Conservation (phyloP, 2,113 vertebrate species). For the Dinomys branickii region DNA sequence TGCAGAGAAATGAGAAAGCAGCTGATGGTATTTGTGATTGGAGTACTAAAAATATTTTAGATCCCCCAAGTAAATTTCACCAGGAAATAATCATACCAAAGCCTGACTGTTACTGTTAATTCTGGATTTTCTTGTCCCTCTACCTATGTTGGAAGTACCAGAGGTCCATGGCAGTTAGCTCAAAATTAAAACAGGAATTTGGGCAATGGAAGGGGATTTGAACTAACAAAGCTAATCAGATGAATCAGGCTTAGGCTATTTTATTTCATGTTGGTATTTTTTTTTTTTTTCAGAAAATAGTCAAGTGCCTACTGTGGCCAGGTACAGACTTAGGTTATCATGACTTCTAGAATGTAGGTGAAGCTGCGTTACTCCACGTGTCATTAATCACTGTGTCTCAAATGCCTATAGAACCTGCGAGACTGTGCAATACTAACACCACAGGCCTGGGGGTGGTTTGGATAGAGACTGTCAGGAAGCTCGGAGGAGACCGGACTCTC, state of each 20-base stretch:
- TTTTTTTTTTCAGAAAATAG: neutral
- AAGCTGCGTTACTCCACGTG: neutral
- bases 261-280: neutral
- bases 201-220: neutral
- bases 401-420: neutral
- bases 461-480: constrained; percentile 26
- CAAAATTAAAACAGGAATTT: constrained; percentile 40
- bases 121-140: neutral
- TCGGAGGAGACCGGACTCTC: constrained; percentile 12
- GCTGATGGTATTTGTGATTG: neutral
- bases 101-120: neutral
- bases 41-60: constrained; percentile 33
- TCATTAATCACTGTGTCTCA: constrained; percentile 13
- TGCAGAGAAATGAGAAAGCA: neutral
- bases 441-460: constrained; percentile 58
- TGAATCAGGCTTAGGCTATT: neutral
- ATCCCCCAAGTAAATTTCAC: neutral
- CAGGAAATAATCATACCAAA: neutral
- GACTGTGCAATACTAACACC: neutral
- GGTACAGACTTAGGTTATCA: neutral
- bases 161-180: neutral
- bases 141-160: neutral
- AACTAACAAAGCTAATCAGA: neutral
- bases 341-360: neutral
- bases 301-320: neutral